Conservation (phyloP, 2,888 invertebrate genomes). For the Didymodactylos carnosus region DNA sequence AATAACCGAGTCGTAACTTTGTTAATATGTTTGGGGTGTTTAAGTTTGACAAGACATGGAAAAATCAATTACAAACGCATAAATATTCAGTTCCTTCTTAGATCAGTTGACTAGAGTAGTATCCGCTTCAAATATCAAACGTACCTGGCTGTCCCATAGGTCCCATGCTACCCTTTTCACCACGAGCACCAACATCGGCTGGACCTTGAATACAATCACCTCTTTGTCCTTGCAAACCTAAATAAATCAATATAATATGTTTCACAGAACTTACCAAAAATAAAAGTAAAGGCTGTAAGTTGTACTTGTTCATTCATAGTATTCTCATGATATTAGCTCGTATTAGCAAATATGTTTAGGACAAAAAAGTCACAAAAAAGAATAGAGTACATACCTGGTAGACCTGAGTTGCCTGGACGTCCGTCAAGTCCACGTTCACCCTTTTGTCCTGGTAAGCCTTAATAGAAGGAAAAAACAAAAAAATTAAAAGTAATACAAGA, state of each 20-base stretch:
- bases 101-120: neutral
- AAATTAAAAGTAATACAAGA: neutral
- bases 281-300: no score
- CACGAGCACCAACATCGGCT: slow-evolving; percentile 1
- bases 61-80: no score
- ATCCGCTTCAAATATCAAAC: neutral
- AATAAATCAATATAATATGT: neutral
- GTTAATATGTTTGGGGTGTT: no score
- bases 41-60: no score
- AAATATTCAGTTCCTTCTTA: no score
- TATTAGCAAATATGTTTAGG: no score
- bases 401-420: slow-evolving; percentile 9
- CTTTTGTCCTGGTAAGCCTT: slow-evolving; percentile 17
- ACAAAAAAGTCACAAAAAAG: no score
- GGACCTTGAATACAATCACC: neutral
- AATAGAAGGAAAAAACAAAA: slow-evolving; percentile 4
- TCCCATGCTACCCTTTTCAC: slow-evolving; percentile 15
- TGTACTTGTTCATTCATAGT: no score
- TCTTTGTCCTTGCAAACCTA: neutral
- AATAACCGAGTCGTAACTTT: no score
- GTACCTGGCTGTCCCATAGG: slow-evolving; percentile 12
- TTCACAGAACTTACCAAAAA: no score
- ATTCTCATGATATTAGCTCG: no score
- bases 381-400: neutral
- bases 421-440: slow-evolving; percentile 10